Conservation (phyloP, 2,888 invertebrate species). For the Cistogaster globosa region DNA sequence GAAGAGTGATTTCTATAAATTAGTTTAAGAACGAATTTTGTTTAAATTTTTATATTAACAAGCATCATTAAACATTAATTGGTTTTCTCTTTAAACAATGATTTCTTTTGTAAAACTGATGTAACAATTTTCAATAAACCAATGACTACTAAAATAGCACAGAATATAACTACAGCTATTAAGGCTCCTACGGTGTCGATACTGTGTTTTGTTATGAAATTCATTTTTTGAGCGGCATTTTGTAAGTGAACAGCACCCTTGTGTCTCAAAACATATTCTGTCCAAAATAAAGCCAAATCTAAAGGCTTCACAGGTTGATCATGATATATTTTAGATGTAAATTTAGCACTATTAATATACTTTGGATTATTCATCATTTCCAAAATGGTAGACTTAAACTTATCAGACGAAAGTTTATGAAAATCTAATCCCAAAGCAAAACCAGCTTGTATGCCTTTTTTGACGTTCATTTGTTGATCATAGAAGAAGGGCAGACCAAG, state of each 20-base stretch:
- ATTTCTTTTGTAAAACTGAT: not conserved
- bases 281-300: slow-evolving; percentile 78
- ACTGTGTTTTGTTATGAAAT: slow-evolving; percentile 76
- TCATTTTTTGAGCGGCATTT: slow-evolving; percentile 74
- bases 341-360: slow-evolving; percentile 71
- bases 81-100: not conserved
- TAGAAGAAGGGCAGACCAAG: slow-evolving; percentile 82
- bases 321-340: slow-evolving; percentile 76
- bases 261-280: slow-evolving; percentile 78
- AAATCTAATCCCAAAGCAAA: slow-evolving; percentile 77
- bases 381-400: slow-evolving; percentile 42
- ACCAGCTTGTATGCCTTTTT: slow-evolving; percentile 76
- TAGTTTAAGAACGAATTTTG: too few species aligned
- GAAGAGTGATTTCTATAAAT: too few species aligned
- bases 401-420: not conserved
- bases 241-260: slow-evolving; percentile 76
- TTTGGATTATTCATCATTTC: slow-evolving; percentile 66
- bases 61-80: not conserved
- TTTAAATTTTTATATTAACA: too few species aligned
- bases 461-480: slow-evolving; percentile 81
- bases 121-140: not conserved
- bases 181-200: slow-evolving; percentile 73
- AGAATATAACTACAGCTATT: not conserved
- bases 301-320: slow-evolving; percentile 79
- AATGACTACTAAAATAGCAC: not conserved